Percentiles rank a stretch among this genome's conserved stretches.
Conservation (phyloP, 2,113 vertebrate species). For the Peucedramus taeniatus region DNA sequence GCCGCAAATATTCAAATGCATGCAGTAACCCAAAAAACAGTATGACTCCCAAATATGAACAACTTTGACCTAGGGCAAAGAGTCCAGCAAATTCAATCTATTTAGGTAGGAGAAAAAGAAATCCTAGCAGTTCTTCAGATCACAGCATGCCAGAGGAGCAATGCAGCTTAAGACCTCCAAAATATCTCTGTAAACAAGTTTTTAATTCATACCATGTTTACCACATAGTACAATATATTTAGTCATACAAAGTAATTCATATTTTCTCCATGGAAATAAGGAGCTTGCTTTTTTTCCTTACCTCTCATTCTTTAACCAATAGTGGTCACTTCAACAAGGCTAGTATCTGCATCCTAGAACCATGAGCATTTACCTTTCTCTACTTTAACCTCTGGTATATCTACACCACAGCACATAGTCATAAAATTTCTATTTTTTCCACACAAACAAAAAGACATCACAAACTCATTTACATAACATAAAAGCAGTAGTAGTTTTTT, state of each 20-base stretch:
- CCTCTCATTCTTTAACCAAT: neutral
- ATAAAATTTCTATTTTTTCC: neutral
- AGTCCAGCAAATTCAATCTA: neutral
- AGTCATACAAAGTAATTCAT: neutral
- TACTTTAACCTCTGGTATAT: neutral
- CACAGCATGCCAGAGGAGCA: neutral
- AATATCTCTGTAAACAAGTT: neutral
- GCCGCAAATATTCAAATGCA: neutral
- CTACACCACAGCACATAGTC: neutral
- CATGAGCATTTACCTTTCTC: neutral
- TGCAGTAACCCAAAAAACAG: neutral
- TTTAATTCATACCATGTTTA: slow-evolving; percentile 4
- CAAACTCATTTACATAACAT: neutral
- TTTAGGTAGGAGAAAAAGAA: neutral
- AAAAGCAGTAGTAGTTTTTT: neutral
- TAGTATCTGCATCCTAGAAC: neutral
- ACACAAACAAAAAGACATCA: neutral
- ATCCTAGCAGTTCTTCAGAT: neutral
- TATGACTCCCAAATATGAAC: neutral
- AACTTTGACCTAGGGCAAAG: neutral
- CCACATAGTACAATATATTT: neutral
- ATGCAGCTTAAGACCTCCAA: neutral
- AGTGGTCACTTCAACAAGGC: neutral
- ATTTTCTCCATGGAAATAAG: neutral
- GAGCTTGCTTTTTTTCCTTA: neutral